Evolutionary conservation across 2,797 vertebrate species (phyloP), one percentile per base, ranked within the genome.

Genomic region (Cottoperca gobio): DNA sequence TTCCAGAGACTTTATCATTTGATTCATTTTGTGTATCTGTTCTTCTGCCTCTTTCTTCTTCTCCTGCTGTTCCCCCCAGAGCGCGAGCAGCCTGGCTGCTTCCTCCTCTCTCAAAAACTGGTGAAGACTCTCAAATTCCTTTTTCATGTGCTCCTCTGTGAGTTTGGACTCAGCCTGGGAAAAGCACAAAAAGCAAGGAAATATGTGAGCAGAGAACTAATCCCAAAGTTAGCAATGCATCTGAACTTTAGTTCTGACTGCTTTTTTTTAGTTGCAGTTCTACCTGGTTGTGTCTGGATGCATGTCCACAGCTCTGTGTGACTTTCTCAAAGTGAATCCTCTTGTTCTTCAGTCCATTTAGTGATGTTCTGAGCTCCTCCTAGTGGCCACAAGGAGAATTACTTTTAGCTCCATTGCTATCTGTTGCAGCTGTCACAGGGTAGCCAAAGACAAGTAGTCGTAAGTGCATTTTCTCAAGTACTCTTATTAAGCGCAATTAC

Each of bases 71-170:
- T 90, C 49, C 76, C 89, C 16, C 88, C 76, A 67, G 82, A 92
- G 59, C 19, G 73, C 66, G 82, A 75, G 28, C 52, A 88, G 19
- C 74, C 86, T 85, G 88, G 73, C 57, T 84, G 43, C 52, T 79
- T 86, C 84, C 90, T 86, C 92, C 70, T 94, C 87, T 74, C 84
- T 91, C 75, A 95, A 80, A 81, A 94, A 93, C 65, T 87, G 80
- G 63, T 90, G 90, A 71, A 96, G 82, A 70, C 91, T 92, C 69
- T 93, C 78, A 86, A 94, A 94, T 50, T 93, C 92, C n/a, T 55
- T 73, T 26, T 40, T 88, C 37, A 89, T 63, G 7, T 49, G 68
- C 23, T 53, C 82, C 60, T 89, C 82, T 17, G 81, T 70, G 16
- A 83, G 49, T 71, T 48, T 68, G 60, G 53, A 64, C 21, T 82